Evolutionary conservation across 2,888 invertebrate genomes (phyloP).

Genomic region (Rutpela maculata): DNA sequence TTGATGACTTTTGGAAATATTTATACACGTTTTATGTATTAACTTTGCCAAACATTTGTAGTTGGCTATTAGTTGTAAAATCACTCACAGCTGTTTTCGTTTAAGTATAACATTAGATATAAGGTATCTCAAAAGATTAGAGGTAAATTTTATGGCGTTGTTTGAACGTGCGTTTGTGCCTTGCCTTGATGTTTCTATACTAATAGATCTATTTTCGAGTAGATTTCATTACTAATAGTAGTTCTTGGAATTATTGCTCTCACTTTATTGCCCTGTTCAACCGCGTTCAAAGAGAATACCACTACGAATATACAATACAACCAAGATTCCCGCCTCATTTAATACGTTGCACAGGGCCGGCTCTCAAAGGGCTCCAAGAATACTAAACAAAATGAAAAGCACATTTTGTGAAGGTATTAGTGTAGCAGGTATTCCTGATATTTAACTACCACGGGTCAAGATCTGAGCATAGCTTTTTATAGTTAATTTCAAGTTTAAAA

Average conservation of each 20-base stretch:
- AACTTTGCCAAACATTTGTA: slow-evolving; percentile 49
- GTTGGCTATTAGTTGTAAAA: slow-evolving; percentile 53
- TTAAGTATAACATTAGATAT: slow-evolving; percentile 51
- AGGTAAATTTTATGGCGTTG: slow-evolving; percentile 52
- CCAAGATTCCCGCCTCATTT: slow-evolving; percentile 41
- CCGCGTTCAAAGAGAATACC: slow-evolving; percentile 51
- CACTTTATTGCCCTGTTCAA: slow-evolving; percentile 49
- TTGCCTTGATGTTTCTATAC: slow-evolving; percentile 52
- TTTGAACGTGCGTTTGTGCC: slow-evolving; percentile 40
- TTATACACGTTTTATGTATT: slow-evolving; percentile 54
- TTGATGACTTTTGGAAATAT: slow-evolving; percentile 56
- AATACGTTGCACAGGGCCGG: slow-evolving; percentile 21
- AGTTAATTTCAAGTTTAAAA: too few species aligned
- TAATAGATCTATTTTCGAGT: slow-evolving; percentile 60
- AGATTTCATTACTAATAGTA: slow-evolving; percentile 55
- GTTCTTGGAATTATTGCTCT: slow-evolving; percentile 52
- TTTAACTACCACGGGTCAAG: too few species aligned
- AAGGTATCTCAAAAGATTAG: slow-evolving; percentile 54
- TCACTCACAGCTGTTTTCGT: slow-evolving; percentile 53
- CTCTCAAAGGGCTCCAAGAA: not conserved
- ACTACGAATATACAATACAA: slow-evolving; percentile 38
- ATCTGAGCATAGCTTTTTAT: too few species aligned
- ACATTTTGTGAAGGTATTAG: too few species aligned
- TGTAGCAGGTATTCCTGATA: too few species aligned
- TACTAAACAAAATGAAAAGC: too few species aligned